Evolutionary conservation across 2,888 invertebrate genomes (phyloP), one percentile per base, ranked within the genome.

Genomic region (Lepidonotus clava): DNA sequence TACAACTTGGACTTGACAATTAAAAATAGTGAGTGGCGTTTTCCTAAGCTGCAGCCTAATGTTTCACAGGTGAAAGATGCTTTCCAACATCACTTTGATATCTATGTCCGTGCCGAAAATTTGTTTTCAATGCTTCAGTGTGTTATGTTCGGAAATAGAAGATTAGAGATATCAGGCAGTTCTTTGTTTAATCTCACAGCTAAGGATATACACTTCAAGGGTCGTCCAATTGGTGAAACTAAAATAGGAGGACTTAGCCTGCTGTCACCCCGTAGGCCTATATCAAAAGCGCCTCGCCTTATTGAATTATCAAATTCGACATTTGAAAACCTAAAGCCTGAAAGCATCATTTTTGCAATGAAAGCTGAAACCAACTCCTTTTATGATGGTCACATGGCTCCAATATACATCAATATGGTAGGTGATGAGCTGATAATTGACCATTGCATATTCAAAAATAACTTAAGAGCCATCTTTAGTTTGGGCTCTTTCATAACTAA

Each of bases 171-270:
- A 11, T 11, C 11, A 11, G 61, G 28, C 4, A 11, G 5, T 18
- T 11, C 28, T 28, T 28, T 32, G 32, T 28, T 61, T n/a, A 14
- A 61, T 11, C 28, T 61, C 5, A 2, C 24, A 24, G 61, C 24
- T 1, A 61, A 11, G 4, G 24, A 61, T 61, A 24, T 24, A 11
- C 61, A 61, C 28, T 61, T 61, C 14, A 61, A 61, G 32, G 61
- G 56, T 14, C 11, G 56, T 21, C 56, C 56, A n/a, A 4, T n/a
- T 4, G 56, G 14, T 4, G 56, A 56, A 56, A n/a, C n/a, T 5
- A 56, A 56, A n/a, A n/a, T 56, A 14, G 56, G 56, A n/a, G 56
- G 56, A 56, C n/a, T 56, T n/a, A 56, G 56, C n/a, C 4, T 56
- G 4, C 14, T 56, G 56, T 8, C 14, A 5, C 4, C 14, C n/a